These are phyloP conservation scores for Triplophysa siluroides DNA, from an alignment of 2,113 vertebrate species.

Conservation along the genomic window DNA sequence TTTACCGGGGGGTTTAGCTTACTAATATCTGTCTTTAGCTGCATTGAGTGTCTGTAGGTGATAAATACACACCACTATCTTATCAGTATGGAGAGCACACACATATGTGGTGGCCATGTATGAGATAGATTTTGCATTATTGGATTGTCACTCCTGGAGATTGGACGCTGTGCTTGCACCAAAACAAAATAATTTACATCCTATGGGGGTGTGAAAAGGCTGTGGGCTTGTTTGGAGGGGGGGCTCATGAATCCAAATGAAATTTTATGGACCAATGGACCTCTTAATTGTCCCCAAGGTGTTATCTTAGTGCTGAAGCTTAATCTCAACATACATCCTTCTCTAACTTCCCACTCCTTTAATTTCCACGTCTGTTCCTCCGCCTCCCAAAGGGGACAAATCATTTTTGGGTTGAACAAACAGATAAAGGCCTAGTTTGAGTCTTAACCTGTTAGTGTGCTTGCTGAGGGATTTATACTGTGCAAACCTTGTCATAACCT, in stretches of 20 bases:
- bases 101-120: not conserved
- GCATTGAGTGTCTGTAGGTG: constrained; percentile 22
- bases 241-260: constrained; percentile 78
- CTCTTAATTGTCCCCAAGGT: constrained; percentile 88
- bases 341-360: constrained; percentile 37
- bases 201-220: constrained; percentile 37
- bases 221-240: constrained; percentile 50
- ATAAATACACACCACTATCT: constrained; percentile 44
- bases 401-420: not conserved
- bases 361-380: constrained; percentile 18
- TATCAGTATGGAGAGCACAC: constrained; percentile 29
- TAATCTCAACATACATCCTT: constrained; percentile 72
- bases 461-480: not conserved
- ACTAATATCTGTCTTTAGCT: constrained; percentile 22
- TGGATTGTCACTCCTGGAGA: constrained; percentile 44
- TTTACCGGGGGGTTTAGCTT: constrained; percentile 18
- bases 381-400: constrained; percentile 31
- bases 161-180: constrained; percentile 55
- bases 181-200: constrained; percentile 48
- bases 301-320: constrained; percentile 80
- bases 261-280: constrained; percentile 88
- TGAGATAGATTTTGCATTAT: constrained; percentile 27
- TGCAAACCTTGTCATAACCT: too few species aligned
- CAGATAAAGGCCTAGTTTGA: not conserved
- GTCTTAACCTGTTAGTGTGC: not conserved